Evolutionary conservation across 2,113 vertebrate genomes (phyloP).

Genomic region (Conger conger): DNA sequence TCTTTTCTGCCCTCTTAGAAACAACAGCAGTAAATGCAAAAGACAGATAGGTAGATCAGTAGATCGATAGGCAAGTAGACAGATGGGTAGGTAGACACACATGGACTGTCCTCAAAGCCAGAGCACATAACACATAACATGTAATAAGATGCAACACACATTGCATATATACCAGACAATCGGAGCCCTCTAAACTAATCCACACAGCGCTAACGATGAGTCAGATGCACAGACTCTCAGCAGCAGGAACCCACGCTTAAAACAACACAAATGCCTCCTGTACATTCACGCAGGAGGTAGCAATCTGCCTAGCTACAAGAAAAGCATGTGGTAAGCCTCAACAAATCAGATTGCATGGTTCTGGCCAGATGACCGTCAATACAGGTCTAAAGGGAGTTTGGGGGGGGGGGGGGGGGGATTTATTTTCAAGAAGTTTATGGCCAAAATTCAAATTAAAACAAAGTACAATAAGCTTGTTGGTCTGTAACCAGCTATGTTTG

Average conservation of each 20-base stretch:
- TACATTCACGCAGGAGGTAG: conserved; percentile 36
- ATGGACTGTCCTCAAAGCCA: no score
- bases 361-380: conserved; percentile 56
- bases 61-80: no score
- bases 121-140: no score
- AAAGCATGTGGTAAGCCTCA: conserved; percentile 52
- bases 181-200: background rate
- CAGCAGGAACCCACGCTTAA: background rate
- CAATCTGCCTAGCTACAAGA: conserved; percentile 70
- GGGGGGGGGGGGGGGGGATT: background rate
- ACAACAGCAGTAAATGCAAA: background rate
- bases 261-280: background rate
- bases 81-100: no score
- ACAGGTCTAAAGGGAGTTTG: conserved; percentile 5
- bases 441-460: conserved; percentile 59
- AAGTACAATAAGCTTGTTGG: conserved; percentile 58
- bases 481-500: background rate
- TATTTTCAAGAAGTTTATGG: background rate
- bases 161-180: no score
- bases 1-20: background rate
- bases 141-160: no score
- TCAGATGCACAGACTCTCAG: background rate
- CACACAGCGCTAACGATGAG: background rate
- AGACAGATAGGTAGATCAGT: background rate
- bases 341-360: conserved; percentile 49